Base-by-base conservation (phyloP, 2,888 invertebrate species). In the Caenorhabditis japonica region DNA sequence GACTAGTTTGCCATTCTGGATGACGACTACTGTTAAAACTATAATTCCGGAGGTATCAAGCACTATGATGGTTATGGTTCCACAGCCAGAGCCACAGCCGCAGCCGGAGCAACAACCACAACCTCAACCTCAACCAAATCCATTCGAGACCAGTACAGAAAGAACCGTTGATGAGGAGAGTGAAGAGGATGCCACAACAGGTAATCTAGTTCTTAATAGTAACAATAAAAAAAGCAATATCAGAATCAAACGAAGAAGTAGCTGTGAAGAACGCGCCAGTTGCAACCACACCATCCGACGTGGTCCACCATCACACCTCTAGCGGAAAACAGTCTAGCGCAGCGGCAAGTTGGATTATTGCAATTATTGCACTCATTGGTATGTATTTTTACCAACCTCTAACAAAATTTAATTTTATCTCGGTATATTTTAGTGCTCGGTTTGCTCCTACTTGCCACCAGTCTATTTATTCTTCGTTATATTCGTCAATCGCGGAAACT, bases 401-500 rank as follows among this genome's bases (percentile, higher is more conserved):
- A n/a, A n/a, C 15, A n/a, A 38, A 15, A 21, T 39, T 39, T 15
- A 4, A 47, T 3, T 4, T 10, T 33, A 41, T 15, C n/a, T n/a
- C n/a, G n/a, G n/a, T n/a, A n/a, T n/a, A n/a, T 59, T 83, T 64
- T 71, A 83, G 83, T 80, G 25, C 75, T 83, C 17, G 73, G 78
- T 34, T 64, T 79, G 27, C 62, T 83, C 21, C 61, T 83, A 25
- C 64, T 81, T 46, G 80, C 79, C 13, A 66, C 75, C 25, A 66
- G 77, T 19, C 55, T 82, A 43, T 81, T 82, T 69, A 72, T 80
- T 36, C 72, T 79, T 1, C 84, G 84, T 43, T 84, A 84, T 66
- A 73, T 84, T 30, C 72, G 79, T 13, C 80, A 83, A 49, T 78
- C 78, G 17, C 70, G 83, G 4, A 82, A 82, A 52, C 64, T 83